Evolutionary conservation across 2,888 invertebrate genomes (phyloP).

Genomic region (Rhyacophila evoluta): DNA sequence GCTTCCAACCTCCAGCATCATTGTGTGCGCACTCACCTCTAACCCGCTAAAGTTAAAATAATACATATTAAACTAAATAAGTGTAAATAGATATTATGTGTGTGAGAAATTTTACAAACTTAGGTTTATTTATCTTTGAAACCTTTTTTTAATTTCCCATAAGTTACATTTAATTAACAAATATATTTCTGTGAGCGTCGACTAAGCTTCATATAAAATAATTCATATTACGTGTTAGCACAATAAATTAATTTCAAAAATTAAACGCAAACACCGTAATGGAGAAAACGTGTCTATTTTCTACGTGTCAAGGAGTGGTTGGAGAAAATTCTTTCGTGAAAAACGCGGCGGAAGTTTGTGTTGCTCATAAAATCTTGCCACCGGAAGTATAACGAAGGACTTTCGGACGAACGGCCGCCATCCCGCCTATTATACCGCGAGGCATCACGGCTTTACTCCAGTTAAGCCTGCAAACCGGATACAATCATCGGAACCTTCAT

Average conservation of each 20-base stretch:
- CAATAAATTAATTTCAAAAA: neutral
- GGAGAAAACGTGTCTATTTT: slow-evolving; percentile 6
- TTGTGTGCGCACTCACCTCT: too few species aligned
- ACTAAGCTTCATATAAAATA: neutral
- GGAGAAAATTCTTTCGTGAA: neutral
- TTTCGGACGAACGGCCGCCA: slow-evolving; percentile 7
- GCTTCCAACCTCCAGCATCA: too few species aligned
- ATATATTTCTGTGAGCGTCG: neutral
- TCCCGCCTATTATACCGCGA: neutral
- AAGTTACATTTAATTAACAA: neutral
- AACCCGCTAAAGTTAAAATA: too few species aligned
- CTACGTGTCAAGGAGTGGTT: neutral
- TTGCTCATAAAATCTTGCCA: slow-evolving; percentile 38
- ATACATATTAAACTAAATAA: too few species aligned
- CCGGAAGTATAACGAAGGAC: neutral
- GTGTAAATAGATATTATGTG: too few species aligned
- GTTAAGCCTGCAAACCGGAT: slow-evolving; percentile 30
- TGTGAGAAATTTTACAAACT: too few species aligned
- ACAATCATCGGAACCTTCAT: slow-evolving; percentile 29
- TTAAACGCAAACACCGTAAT: slow-evolving; percentile 25
- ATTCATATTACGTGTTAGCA: slow-evolving; percentile 4
- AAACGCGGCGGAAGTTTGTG: slow-evolving; percentile 21
- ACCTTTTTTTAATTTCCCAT: neutral
- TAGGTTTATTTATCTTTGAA: too few species aligned
- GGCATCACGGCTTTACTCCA: slow-evolving; percentile 31